Percentiles rank a stretch among this genome's conserved stretches.
These are phyloP conservation scores for Pomacea canaliculata DNA, from an alignment of 2,888 invertebrate species.

Conservation along the genomic window DNA sequence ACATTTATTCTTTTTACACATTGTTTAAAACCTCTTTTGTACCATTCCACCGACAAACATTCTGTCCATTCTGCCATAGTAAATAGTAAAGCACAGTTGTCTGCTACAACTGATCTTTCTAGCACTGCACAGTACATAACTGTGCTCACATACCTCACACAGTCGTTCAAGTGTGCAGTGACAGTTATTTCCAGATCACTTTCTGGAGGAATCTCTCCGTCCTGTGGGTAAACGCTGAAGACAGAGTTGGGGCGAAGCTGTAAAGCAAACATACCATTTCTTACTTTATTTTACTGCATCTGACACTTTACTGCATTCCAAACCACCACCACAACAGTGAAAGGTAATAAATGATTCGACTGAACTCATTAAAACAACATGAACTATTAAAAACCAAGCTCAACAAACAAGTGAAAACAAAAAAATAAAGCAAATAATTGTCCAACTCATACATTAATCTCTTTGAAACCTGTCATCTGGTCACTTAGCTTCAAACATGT, in stretches of 20 bases:
- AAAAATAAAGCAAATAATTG: too few relatives aligned
- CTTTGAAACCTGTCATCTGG: too few relatives aligned
- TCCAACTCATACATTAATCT: too few relatives aligned
- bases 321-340: not conserved
- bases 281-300: not conserved
- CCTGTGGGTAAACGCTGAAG: constrained; percentile 63
- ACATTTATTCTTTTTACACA: too few relatives aligned
- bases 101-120: not conserved
- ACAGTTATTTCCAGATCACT: constrained; percentile 59
- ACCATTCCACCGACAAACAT: not conserved
- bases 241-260: constrained; percentile 64
- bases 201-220: constrained; percentile 66
- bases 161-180: constrained; percentile 66
- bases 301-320: not conserved
- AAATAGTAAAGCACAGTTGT: not conserved
- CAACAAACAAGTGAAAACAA: too few relatives aligned
- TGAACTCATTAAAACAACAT: not conserved
- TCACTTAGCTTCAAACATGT: too few relatives aligned
- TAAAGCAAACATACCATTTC: not conserved
- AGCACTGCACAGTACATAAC: not conserved
- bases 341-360: not conserved
- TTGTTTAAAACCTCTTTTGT: too few relatives aligned
- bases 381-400: not conserved
- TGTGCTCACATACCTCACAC: constrained; percentile 55
- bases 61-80: not conserved